A percentile compares a stretch with the other conserved stretches of the same genome.
Evolutionary conservation across 2,888 invertebrate species (phyloP).

Genomic region (Apodemia hepburni): DNA sequence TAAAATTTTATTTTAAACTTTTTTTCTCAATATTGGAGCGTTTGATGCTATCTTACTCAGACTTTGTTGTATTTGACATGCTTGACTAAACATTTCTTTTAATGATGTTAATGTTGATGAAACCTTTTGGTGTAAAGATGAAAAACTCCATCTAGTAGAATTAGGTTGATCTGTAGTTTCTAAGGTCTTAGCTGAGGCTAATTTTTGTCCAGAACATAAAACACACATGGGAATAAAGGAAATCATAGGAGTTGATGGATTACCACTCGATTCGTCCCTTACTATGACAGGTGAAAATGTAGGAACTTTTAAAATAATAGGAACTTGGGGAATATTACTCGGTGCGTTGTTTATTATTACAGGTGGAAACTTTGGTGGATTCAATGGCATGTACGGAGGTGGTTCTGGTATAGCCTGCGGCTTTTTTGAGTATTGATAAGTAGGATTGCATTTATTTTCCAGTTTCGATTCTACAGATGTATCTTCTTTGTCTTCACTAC

Average conservation of each 20-base stretch:
- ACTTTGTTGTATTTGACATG: background rate
- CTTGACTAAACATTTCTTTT: conserved; percentile 4
- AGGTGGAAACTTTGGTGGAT: conserved; percentile 6
- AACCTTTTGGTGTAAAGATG: conserved; percentile 13
- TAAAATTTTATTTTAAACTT: background rate
- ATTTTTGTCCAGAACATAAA: background rate
- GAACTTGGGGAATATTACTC: background rate
- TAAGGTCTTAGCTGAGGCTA: background rate
- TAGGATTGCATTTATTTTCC: background rate
- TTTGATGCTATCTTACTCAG: too few relatives aligned
- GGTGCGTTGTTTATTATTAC: background rate
- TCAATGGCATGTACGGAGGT: conserved; percentile 23
- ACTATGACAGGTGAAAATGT: too few relatives aligned
- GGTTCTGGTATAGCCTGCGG: conserved; percentile 28
- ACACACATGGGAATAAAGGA: background rate
- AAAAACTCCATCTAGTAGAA: background rate
- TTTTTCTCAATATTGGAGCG: background rate
- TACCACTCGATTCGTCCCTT: too few relatives aligned
- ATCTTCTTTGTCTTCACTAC: background rate
- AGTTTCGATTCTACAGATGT: background rate
- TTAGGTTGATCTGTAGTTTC: background rate
- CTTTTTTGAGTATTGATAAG: background rate
- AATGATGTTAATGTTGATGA: conserved; percentile 20
- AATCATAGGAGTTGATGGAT: too few relatives aligned
- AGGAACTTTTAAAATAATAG: background rate